phyloP scores from a whole-genome alignment of 2,888 invertebrate species.

The Harpalus rubripes region DNA sequence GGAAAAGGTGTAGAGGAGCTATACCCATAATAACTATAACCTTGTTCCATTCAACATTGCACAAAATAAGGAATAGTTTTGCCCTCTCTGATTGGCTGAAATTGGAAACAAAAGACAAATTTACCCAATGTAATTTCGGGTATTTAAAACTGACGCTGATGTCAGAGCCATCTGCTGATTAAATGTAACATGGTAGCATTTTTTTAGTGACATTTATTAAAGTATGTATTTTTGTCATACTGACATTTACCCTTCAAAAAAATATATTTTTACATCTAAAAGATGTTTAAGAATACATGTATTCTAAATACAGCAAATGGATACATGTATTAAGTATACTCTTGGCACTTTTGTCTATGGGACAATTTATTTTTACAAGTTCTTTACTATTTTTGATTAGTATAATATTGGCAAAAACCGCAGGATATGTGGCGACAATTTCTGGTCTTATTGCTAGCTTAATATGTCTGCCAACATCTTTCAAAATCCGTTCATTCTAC shows the following conservation, averaged over 20 bases:
- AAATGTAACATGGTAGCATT: too few species aligned
- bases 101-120: too few species aligned
- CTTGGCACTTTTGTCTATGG: conserved; percentile 38
- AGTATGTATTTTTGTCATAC: conserved; percentile 2
- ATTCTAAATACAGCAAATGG: conserved; percentile 34
- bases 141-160: too few species aligned
- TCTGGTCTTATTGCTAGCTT: conserved; percentile 39
- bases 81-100: too few species aligned
- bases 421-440: conserved; percentile 24
- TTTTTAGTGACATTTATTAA: too few species aligned
- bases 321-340: conserved; percentile 41
- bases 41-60: too few species aligned
- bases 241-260: conserved; percentile 6
- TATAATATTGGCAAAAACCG: conserved; percentile 27
- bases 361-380: conserved; percentile 30
- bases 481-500: conserved; percentile 49
- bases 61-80: too few species aligned
- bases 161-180: too few species aligned
- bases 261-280: background rate
- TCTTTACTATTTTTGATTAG: conserved; percentile 21
- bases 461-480: conserved; percentile 44
- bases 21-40: too few species aligned
- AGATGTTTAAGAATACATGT: conserved; percentile 33
- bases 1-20: too few species aligned
- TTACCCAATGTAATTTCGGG: too few species aligned